Percentiles rank a stretch among this genome's conserved stretches.
Evolutionary conservation across 2,888 invertebrate genomes (phyloP).

Genomic region (Limnephilus lunatus): DNA sequence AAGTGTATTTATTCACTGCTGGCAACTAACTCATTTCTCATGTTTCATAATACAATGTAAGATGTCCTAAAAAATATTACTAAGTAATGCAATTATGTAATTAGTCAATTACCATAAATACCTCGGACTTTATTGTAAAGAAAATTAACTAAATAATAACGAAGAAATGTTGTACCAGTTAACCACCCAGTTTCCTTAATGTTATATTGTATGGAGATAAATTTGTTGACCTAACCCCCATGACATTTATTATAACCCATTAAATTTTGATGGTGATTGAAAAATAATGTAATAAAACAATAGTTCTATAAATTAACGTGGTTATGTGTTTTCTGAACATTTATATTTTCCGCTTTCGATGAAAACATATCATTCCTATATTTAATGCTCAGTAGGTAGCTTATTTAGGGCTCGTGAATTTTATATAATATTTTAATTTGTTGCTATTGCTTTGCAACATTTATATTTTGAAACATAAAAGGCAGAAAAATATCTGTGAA

Average conservation of each 20-base stretch:
- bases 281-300: not conserved
- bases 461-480: not conserved
- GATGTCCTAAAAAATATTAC: too few species aligned
- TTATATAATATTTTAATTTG: slow-evolving; percentile 5
- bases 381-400: not conserved
- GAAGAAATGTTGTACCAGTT: too few species aligned
- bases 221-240: slow-evolving; percentile 2
- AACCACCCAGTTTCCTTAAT: not conserved
- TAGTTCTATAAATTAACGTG: not conserved
- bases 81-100: not conserved
- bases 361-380: slow-evolving; percentile 5
- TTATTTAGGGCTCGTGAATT: not conserved
- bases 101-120: not conserved
- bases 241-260: slow-evolving; percentile 16
- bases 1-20: not conserved
- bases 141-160: not conserved
- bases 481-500: not conserved
- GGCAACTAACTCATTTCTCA: not conserved
- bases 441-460: not conserved
- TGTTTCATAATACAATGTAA: not conserved
- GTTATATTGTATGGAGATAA: not conserved
- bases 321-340: not conserved
- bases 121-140: not conserved
- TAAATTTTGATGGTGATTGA: not conserved
- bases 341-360: not conserved